Percentiles rank a stretch among this genome's conserved stretches.
Evolutionary conservation across 2,113 vertebrate genomes (phyloP).

Genomic region (Sebastes fasciatus): DNA sequence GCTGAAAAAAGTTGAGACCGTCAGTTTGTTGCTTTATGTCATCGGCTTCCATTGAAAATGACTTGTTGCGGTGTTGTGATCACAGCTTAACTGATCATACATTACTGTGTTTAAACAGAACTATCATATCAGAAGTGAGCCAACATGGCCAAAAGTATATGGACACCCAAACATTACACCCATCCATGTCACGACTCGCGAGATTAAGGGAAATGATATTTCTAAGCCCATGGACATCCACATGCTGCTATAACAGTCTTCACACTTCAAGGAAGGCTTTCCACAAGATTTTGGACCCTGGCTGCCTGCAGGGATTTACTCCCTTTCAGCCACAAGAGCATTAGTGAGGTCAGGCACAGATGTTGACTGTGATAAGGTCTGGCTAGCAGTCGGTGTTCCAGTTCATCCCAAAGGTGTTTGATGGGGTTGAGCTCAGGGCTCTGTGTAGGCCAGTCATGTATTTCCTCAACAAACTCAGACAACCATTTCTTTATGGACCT

Average conservation of each 20-base stretch:
- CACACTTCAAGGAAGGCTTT: constrained; percentile 36
- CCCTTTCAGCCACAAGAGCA: constrained; percentile 36
- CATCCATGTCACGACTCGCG: too few relatives aligned
- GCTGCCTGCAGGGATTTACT: constrained; percentile 49
- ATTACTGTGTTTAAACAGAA: neutral
- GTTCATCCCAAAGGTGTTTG: constrained; percentile 58
- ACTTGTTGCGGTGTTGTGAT: too few relatives aligned
- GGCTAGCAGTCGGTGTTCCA: constrained; percentile 45
- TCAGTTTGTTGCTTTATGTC: too few relatives aligned
- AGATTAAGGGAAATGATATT: neutral
- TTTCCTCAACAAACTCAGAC: constrained; percentile 25
- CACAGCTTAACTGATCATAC: neutral
- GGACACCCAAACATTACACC: constrained; percentile 2
- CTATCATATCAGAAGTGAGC: neutral
- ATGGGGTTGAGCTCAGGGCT: constrained; percentile 44
- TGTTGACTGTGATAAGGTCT: constrained; percentile 55
- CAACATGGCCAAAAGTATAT: neutral
- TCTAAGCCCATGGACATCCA: neutral
- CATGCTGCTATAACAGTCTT: constrained; percentile 11
- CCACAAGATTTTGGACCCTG: constrained; percentile 25
- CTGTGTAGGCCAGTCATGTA: constrained; percentile 25
- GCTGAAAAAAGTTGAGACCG: too few relatives aligned
- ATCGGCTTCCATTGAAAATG: too few relatives aligned
- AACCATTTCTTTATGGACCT: constrained; percentile 14
- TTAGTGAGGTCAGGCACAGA: constrained; percentile 60